These are phyloP conservation scores for Lytechinus pictus DNA, from an alignment of 35 echinoderm and acorn worm species.

Conservation along the genomic window DNA sequence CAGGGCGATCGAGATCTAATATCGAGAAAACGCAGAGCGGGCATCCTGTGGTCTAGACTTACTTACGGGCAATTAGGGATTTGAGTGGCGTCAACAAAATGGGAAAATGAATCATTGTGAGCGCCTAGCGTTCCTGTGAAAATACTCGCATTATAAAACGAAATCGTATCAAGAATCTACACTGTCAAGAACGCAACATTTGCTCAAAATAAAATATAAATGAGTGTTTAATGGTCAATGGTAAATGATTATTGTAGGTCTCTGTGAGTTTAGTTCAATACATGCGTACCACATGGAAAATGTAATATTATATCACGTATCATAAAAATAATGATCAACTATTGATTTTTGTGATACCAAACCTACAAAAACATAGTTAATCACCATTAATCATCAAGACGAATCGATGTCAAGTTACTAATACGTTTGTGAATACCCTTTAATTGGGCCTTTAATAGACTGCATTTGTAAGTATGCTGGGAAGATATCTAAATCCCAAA, in stretches of 20 bases:
- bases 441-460: background rate
- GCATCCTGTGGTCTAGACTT: background rate
- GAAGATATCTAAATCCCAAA: background rate
- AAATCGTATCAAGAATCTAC: background rate
- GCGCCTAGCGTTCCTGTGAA: background rate
- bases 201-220: background rate
- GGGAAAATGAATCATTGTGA: background rate
- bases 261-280: background rate
- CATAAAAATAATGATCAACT: background rate
- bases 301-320: background rate
- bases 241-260: background rate
- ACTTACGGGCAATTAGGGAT: conserved; percentile 10
- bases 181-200: background rate
- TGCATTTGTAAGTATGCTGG: background rate
- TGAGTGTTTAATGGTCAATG: background rate
- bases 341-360: background rate
- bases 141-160: background rate
- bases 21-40: background rate
- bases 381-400: background rate
- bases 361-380: background rate
- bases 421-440: background rate
- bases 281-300: background rate
- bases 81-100: background rate
- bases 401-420: background rate
- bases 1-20: background rate